Evolutionary conservation across 2,797 vertebrate species (phyloP), one percentile per base, ranked within the genome.

Genomic region (Eulemur coronatus): DNA sequence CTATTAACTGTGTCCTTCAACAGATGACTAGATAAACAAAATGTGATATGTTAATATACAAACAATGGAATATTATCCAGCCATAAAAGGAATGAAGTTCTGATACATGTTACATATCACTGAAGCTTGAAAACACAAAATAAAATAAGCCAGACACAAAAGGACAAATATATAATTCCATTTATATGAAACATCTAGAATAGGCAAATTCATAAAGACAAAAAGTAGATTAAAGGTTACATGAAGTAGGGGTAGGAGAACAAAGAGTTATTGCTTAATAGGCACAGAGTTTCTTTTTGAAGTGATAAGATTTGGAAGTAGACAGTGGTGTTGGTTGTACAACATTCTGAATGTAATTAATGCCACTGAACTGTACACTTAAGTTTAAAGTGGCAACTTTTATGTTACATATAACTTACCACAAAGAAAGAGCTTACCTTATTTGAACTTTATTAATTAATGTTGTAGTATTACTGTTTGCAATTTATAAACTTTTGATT

Each of bases 401-500:
- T 70, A 59, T 69, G 52, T 48, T 73, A 84, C 50, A 7, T 33
- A 33, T 41, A 15, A 43, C 84, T 85, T 70, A 91, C 24, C 7
- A 55, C 22, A 46, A 35, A 65, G 73, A 85, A 85, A 41, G 4
- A 70, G 26, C 14, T 63, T 55, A 75, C 52, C 52, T 75, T 46
- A 76, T 38, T 43, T 89, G 33, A 67, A 93, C 35, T 84, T 78
- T 46, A 76, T 69, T 61, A 79, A 76, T 69, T 52, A 79, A 63
- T 43, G 33, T 55, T 52, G 33, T 46, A 55, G 55, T 79, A 63
- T 52, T 63, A 70, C 41, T 26, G 26, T 24, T 61, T 65, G 2
- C n/a, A 89, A 92, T 84, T 76, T 75, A 76, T 82, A 63, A 61
- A 76, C n/a, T 69, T 89, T 48, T 93, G 10, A 84, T 76, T 87